phyloP scores from a whole-genome alignment of 1,140 invertebrate species.

The Drosophila novamexicana region DNA sequence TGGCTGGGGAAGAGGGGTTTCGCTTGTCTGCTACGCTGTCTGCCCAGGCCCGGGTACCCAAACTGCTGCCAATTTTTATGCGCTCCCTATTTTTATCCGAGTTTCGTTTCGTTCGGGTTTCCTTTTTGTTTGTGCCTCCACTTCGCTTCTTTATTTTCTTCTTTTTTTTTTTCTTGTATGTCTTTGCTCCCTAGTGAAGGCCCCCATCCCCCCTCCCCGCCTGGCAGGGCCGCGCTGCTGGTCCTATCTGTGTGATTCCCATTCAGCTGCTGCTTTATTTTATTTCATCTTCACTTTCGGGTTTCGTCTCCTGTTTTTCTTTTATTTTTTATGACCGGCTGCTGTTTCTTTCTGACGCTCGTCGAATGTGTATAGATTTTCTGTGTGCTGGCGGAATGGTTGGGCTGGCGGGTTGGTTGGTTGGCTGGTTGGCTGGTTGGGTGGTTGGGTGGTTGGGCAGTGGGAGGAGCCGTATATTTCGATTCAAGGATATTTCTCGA shows the following conservation, averaged over 20 bases:
- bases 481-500: conserved; percentile 82
- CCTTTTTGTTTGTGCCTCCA: conserved; percentile 4
- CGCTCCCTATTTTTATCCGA: conserved; percentile 69
- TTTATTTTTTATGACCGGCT: conserved; percentile 55
- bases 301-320: conserved; percentile 74
- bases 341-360: conserved; percentile 59
- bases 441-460: conserved; percentile 6
- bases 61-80: conserved; percentile 82
- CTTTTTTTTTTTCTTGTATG: conserved; percentile 13
- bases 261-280: conserved; percentile 74
- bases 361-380: conserved; percentile 75
- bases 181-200: conserved; percentile 34
- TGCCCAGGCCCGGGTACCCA: conserved; percentile 48
- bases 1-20: conserved; percentile 39
- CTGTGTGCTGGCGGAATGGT: conserved; percentile 4
- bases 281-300: conserved; percentile 82
- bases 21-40: conserved; percentile 77
- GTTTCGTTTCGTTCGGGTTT: conserved; percentile 41
- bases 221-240: background rate
- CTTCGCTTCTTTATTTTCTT: background rate
- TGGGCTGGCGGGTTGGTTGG: background rate
- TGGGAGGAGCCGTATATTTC: conserved; percentile 74
- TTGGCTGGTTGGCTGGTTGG: background rate
- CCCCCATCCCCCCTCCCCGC: background rate
- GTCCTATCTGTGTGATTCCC: conserved; percentile 36